These are phyloP conservation scores for Trogon surrucura DNA, from an alignment of 2,113 vertebrate species.

Conservation along the genomic window DNA sequence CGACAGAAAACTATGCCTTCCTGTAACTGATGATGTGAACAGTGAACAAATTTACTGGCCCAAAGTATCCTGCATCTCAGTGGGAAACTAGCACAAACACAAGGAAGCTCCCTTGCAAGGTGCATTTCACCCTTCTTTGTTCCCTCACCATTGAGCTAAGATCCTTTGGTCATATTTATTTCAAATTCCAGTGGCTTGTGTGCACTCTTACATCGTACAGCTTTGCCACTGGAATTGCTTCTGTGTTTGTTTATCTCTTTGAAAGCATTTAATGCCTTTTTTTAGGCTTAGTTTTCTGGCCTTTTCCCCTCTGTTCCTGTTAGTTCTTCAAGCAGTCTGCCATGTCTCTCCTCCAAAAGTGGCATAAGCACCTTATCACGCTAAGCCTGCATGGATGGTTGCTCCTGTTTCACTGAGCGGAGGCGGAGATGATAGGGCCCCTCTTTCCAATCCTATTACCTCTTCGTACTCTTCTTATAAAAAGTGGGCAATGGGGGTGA, in stretches of 20 bases:
- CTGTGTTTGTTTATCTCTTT: background rate
- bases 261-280: background rate
- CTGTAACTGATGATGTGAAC: background rate
- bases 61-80: background rate
- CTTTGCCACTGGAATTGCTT: background rate
- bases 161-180: background rate
- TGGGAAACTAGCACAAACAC: background rate
- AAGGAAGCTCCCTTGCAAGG: fast-evolving
- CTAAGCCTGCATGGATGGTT: background rate
- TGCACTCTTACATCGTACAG: background rate
- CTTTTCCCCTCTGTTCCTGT: background rate
- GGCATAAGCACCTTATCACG: background rate
- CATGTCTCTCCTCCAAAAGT: background rate
- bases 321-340: background rate
- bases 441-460: slow-evolving; percentile 35
- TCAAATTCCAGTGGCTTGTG: background rate
- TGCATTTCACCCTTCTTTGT: background rate
- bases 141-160: background rate
- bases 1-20: background rate
- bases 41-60: background rate
- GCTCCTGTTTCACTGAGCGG: background rate
- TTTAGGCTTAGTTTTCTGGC: background rate
- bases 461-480: background rate
- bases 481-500: background rate
- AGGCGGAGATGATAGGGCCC: background rate